phyloP scores from a whole-genome alignment of 2,888 invertebrate genomes.

The Apodemia duryi region DNA sequence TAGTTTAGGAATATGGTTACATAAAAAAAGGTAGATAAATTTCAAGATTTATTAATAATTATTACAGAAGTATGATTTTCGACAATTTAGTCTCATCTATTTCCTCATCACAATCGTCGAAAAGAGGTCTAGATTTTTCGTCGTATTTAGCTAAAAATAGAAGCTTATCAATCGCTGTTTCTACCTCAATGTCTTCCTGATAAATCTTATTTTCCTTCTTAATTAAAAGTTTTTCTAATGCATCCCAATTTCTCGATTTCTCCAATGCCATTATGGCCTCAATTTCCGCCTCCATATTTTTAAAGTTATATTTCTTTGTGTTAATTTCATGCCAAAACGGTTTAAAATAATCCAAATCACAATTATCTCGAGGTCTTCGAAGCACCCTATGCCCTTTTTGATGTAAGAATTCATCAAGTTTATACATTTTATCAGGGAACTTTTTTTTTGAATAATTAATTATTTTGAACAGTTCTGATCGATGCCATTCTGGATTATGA shows the following conservation, averaged over 20 bases:
- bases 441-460: conserved; percentile 16
- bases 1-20: no score
- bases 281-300: neutral
- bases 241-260: neutral
- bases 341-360: conserved; percentile 11
- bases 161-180: conserved; percentile 15
- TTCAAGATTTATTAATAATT: neutral
- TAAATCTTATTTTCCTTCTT: conserved; percentile 15
- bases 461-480: conserved; percentile 16
- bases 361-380: conserved; percentile 9
- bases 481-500: conserved; percentile 7
- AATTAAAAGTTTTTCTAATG: neutral
- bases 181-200: conserved; percentile 10
- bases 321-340: neutral
- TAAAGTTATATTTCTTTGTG: neutral
- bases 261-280: neutral
- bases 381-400: conserved; percentile 15
- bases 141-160: conserved; percentile 13
- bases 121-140: conserved; percentile 1
- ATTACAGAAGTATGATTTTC: neutral
- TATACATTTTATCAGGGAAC: conserved; percentile 7
- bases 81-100: neutral
- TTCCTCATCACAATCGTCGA: conserved; percentile 9
- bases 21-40: no score
- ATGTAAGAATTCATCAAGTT: conserved; percentile 13